phyloP scores from a whole-genome alignment of 2,113 vertebrate species.

The Tachuris rubrigastra region DNA sequence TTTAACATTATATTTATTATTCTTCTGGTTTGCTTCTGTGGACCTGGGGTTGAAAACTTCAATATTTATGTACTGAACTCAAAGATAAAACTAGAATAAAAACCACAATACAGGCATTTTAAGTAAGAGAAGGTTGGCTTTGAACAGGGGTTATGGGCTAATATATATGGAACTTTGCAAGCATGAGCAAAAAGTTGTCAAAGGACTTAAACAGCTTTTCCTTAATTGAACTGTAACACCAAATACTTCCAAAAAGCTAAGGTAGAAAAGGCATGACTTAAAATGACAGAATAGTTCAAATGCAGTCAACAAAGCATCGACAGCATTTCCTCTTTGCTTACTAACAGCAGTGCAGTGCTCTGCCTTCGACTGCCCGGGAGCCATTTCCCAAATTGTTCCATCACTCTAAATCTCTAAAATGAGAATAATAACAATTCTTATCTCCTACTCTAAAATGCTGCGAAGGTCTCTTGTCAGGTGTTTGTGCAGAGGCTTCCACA shows the following conservation, averaged over 20 bases:
- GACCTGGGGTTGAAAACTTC: not conserved
- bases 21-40: not conserved
- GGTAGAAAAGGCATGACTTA: not conserved
- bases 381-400: not conserved
- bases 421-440: slow-evolving; percentile 14
- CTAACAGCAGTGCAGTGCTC: not conserved
- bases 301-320: not conserved
- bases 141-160: not conserved
- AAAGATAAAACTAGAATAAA: not conserved
- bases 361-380: not conserved
- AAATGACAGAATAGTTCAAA: not conserved
- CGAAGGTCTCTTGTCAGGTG: not conserved
- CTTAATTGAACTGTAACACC: not conserved
- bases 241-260: not conserved
- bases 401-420: slow-evolving; percentile 10
- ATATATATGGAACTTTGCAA: not conserved
- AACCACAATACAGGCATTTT: not conserved
- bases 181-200: not conserved
- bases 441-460: not conserved
- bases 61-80: not conserved
- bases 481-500: not conserved
- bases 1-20: slow-evolving; percentile 6
- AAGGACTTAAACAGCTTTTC: not conserved
- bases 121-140: not conserved
- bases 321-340: not conserved